These are phyloP conservation scores for Orius laevigatus DNA, from an alignment of 1,140 invertebrate genomes.

Conservation along the genomic window DNA sequence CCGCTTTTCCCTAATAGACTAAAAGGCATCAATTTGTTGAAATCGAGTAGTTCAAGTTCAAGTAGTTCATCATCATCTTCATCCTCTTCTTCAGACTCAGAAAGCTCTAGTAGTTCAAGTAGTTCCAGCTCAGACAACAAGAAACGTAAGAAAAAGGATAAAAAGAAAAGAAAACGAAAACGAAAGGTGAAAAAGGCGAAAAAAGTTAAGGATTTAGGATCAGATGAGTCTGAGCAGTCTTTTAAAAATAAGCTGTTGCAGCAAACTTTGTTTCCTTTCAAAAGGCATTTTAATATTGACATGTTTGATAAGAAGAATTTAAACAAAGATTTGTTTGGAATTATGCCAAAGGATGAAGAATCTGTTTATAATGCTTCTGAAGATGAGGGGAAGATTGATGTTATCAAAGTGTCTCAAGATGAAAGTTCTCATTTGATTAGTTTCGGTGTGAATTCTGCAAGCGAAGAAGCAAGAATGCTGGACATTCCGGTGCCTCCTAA, in stretches of 20 bases:
- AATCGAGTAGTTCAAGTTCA: constrained; percentile 1
- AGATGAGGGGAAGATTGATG: constrained; percentile 6
- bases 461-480: constrained; percentile 14
- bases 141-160: background rate
- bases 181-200: background rate
- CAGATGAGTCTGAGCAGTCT: background rate
- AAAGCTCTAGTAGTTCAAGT: background rate
- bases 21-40: no score
- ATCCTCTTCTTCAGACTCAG: constrained; percentile 8
- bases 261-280: background rate
- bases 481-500: constrained; percentile 13
- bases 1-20: no score
- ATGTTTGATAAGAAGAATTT: constrained; percentile 7
- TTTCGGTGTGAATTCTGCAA: constrained; percentile 14
- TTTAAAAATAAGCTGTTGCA: constrained; percentile 1
- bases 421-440: constrained; percentile 11
- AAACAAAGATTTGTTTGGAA: background rate
- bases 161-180: constrained; percentile 9
- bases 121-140: background rate
- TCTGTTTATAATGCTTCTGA: constrained; percentile 10
- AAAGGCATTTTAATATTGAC: constrained; percentile 14
- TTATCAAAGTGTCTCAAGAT: constrained; percentile 1
- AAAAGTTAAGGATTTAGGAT: background rate
- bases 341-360: background rate
- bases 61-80: constrained; percentile 6